Percentiles rank a stretch among this genome's conserved stretches.
phyloP scores from a whole-genome alignment of 1,140 invertebrate species.

The Ceratoteleas bidentatus region DNA sequence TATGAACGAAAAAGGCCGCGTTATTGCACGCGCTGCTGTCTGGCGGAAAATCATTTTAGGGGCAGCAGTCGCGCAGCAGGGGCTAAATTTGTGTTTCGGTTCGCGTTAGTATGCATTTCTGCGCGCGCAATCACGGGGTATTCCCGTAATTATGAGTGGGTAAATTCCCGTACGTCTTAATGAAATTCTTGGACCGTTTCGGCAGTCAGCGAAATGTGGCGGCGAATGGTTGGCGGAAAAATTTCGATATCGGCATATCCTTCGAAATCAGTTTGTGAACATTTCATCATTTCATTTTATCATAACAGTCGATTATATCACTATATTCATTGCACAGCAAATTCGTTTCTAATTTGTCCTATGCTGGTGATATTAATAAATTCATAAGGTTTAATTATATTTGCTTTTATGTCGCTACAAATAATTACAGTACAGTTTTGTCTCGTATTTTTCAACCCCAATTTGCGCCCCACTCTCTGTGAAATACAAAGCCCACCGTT shows the following conservation, averaged over 20 bases:
- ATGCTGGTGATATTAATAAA: too few species aligned
- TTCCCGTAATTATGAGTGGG: conserved; percentile 44
- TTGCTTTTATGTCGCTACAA: too few species aligned
- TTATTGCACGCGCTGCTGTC: conserved; percentile 30
- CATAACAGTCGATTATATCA: too few species aligned
- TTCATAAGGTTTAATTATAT: too few species aligned
- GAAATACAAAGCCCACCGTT: too few species aligned
- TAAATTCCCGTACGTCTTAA: conserved; percentile 49
- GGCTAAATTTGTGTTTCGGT: conserved; percentile 6
- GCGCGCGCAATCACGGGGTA: conserved; percentile 37
- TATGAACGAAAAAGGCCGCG: conserved; percentile 19
- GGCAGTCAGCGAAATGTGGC: background rate
- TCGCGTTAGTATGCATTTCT: conserved; percentile 39
- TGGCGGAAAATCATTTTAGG: conserved; percentile 44
- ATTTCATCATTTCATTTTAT: too few species aligned
- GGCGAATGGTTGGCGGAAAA: background rate
- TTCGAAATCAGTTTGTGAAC: too few species aligned
- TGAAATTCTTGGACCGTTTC: conserved; percentile 41
- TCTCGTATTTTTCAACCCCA: too few species aligned
- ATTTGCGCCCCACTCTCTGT: too few species aligned
- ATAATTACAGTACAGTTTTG: too few species aligned
- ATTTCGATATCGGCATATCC: background rate
- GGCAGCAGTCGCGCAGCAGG: conserved; percentile 7
- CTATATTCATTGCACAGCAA: too few species aligned
- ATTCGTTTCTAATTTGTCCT: too few species aligned